Evolutionary conservation across 2,113 vertebrate species (phyloP).

Genomic region (Lanius collurio): DNA sequence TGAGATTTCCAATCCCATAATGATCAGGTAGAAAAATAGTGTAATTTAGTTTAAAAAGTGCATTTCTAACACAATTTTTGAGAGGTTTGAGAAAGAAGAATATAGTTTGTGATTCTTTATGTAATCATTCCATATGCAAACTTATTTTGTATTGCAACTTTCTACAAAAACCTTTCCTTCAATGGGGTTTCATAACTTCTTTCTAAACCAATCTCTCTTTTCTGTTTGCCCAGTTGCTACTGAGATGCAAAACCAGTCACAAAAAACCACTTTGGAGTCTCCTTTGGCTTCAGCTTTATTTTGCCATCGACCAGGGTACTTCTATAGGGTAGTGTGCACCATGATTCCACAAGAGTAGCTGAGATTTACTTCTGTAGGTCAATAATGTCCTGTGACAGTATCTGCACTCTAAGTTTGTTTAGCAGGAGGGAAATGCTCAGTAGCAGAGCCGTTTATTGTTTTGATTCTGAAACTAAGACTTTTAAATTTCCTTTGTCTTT

Average conservation of each 20-base stretch:
- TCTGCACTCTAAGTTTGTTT: not conserved
- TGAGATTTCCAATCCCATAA: conserved; percentile 42
- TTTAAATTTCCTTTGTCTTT: not conserved
- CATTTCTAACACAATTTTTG: not conserved
- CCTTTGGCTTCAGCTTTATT: not conserved
- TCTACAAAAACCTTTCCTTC: not conserved
- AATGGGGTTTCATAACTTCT: not conserved
- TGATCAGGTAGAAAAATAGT: not conserved
- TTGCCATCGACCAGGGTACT: not conserved
- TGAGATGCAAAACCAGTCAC: not conserved
- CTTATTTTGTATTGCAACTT: not conserved
- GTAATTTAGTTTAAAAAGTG: conserved; percentile 31
- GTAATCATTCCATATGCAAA: not conserved
- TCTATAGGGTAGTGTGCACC: not conserved
- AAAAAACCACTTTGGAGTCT: not conserved
- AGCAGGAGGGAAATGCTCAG: not conserved
- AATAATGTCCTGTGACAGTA: not conserved
- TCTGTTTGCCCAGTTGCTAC: not conserved
- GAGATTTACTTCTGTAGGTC: not conserved
- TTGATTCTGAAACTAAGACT: not conserved
- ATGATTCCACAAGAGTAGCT: not conserved
- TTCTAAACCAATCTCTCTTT: not conserved
- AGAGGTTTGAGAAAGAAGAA: not conserved
- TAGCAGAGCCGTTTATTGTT: not conserved
- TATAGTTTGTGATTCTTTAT: not conserved